phyloP scores from a whole-genome alignment of 2,797 vertebrate genomes.

The Gallirallus australis region DNA sequence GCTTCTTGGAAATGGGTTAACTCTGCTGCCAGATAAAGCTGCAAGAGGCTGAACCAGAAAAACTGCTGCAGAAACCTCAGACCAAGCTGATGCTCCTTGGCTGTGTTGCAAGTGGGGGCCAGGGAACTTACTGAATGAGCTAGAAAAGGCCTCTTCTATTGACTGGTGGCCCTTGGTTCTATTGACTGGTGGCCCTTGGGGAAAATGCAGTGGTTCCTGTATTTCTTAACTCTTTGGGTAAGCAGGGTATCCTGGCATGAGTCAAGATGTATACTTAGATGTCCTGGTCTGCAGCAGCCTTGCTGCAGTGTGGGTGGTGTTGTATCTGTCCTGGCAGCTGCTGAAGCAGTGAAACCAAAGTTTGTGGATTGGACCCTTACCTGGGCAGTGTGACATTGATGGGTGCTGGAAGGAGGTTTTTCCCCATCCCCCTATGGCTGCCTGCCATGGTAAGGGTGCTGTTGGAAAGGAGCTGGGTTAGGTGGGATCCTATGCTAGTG shows the following conservation, averaged over 20 bases:
- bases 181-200: neutral
- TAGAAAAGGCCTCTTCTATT: neutral
- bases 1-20: neutral
- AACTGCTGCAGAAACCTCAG: neutral
- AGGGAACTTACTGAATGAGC: neutral
- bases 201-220: neutral
- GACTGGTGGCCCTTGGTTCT: neutral
- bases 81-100: neutral
- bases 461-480: neutral
- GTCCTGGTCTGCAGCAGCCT: neutral
- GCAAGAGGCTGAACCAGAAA: neutral
- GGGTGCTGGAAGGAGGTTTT: neutral
- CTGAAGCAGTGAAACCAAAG: neutral
- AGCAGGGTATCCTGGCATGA: neutral
- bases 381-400: too few relatives aligned
- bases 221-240: neutral
- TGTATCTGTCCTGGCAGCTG: neutral
- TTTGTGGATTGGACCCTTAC: rapidly evolving
- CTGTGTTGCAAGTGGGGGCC: too few relatives aligned
- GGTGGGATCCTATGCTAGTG: neutral
- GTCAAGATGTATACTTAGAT: neutral
- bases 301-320: neutral
- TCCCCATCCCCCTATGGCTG: neutral
- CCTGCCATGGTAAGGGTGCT: neutral
- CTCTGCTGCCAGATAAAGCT: neutral